These are phyloP conservation scores for Paramormyrops hopkinsi DNA, from an alignment of 2,797 vertebrate species.

Conservation along the genomic window DNA sequence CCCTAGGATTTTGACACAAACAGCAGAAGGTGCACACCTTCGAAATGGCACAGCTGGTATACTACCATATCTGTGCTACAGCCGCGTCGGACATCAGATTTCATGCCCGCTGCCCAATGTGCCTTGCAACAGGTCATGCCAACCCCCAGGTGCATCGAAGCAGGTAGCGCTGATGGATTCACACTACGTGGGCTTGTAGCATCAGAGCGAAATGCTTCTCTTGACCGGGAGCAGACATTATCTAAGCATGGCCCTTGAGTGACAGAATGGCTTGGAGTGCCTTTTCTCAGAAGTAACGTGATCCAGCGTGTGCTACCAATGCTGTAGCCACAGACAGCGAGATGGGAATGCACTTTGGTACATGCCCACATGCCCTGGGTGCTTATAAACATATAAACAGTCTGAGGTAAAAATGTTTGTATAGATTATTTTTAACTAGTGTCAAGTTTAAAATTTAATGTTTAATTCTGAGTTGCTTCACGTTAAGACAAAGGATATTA, in stretches of 20 bases:
- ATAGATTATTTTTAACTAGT: constrained; percentile 42
- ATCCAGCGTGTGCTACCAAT: constrained; percentile 40
- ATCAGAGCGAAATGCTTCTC: constrained; percentile 5
- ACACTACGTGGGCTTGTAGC: not conserved
- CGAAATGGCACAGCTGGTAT: constrained; percentile 59
- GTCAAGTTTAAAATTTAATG: constrained; percentile 37
- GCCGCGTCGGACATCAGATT: constrained; percentile 30
- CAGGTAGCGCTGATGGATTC: not conserved
- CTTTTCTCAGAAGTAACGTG: constrained; percentile 70
- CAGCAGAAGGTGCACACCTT: constrained; percentile 59
- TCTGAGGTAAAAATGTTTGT: constrained; percentile 91
- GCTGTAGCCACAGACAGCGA: constrained; percentile 62
- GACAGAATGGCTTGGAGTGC: constrained; percentile 66
- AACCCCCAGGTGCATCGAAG: not conserved
- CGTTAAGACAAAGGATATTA: constrained; percentile 64
- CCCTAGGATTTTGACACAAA: constrained; percentile 30
- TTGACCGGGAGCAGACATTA: constrained; percentile 44
- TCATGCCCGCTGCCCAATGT: not conserved
- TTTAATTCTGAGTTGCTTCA: constrained; percentile 52
- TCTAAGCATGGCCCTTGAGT: constrained; percentile 58
- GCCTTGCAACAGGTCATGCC: constrained; percentile 23
- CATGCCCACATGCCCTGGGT: constrained; percentile 93
- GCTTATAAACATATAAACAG: constrained; percentile 72
- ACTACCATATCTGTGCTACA: constrained; percentile 54
- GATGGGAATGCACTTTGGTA: constrained; percentile 99